Evolutionary conservation across 2,888 invertebrate species (phyloP), one percentile per base, ranked within the genome.

Genomic region (Mimas tiliae): DNA sequence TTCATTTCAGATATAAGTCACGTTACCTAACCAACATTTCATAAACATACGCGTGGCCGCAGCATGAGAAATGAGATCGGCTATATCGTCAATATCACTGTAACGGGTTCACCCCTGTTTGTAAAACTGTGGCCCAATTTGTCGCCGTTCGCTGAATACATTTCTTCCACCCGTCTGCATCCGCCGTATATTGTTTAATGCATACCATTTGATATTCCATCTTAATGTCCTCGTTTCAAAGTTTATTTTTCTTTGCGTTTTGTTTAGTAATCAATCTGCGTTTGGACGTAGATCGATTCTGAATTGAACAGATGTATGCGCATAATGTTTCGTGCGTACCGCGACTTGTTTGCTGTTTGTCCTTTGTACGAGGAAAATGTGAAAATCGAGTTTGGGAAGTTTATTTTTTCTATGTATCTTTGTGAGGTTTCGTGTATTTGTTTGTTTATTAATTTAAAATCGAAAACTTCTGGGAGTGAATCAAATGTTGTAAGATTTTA

Each of bases 81-180:
- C 55, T 27, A 19, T 48, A n/a, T 51, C 16, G 51, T 64, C 64
- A 51, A 64, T 38, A 64, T 64, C 51, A 63, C 2, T 63, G 50
- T 63, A 63, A 63, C 63, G 63, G 63, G 38, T 38, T 3, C 34
- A 64, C 21, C 38, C 38, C 19, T 58, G 58, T 64, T 51, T 50
- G 51, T 50, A 21, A 64, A 51, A 8, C 64, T 33, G 19, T 38
- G 38, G 51, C 50, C 38, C 50, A 38, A 64, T 64, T 50, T 16
- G 64, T 38, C 34, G 19, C 48, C 19, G 34, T 12, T 38, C 14
- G 34, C 51, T 50, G 64, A 64, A 64, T 64, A 64, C 33, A 50
- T 64, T 64, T 64, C 48, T 48, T 12, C 42, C 58, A 55, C 11
- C 42, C 6, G 64, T 50, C 51, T 64, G 51, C 34, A 64, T 50